These are phyloP conservation scores for Meandrusa payeni DNA, from an alignment of 2,888 invertebrate species.

Conservation along the genomic window DNA sequence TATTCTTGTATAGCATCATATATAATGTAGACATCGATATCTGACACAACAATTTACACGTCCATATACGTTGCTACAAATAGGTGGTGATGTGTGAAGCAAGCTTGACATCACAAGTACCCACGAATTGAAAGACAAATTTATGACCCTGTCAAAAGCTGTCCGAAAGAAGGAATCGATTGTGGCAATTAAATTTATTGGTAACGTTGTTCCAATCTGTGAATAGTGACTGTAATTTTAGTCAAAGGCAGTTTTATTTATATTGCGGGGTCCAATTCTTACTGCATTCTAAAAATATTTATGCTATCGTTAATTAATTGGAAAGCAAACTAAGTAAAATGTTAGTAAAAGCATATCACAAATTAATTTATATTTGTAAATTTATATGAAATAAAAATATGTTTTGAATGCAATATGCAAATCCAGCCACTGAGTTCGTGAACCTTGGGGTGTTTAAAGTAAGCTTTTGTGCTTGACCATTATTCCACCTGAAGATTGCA, in stretches of 20 bases:
- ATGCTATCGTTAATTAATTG: no score
- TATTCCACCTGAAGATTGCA: no score
- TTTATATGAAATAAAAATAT: no score
- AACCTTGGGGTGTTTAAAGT: no score
- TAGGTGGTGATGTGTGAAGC: slow-evolving; percentile 28
- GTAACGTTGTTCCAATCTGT: slow-evolving; percentile 10
- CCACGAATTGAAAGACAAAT: slow-evolving; percentile 29
- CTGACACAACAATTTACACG: slow-evolving; percentile 19
- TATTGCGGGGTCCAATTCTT: slow-evolving; percentile 7
- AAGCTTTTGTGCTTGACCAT: no score
- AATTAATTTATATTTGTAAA: no score
- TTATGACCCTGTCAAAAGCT: slow-evolving; percentile 26
- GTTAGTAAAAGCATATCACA: no score
- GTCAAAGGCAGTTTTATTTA: slow-evolving; percentile 11
- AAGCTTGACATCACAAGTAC: slow-evolving; percentile 26
- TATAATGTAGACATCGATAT: slow-evolving; percentile 6
- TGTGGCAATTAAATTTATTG: slow-evolving; percentile 24
- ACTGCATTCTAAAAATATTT: no score
- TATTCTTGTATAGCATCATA: no score
- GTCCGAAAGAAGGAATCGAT: slow-evolving; percentile 19
- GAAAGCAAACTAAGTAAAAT: no score
- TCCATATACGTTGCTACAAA: slow-evolving; percentile 23
- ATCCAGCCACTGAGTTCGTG: no score
- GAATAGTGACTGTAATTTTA: slow-evolving; percentile 13
- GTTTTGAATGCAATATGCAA: no score